Evolutionary conservation across 2,797 vertebrate species (phyloP).

Genomic region (Euphonia xanthogaster): DNA sequence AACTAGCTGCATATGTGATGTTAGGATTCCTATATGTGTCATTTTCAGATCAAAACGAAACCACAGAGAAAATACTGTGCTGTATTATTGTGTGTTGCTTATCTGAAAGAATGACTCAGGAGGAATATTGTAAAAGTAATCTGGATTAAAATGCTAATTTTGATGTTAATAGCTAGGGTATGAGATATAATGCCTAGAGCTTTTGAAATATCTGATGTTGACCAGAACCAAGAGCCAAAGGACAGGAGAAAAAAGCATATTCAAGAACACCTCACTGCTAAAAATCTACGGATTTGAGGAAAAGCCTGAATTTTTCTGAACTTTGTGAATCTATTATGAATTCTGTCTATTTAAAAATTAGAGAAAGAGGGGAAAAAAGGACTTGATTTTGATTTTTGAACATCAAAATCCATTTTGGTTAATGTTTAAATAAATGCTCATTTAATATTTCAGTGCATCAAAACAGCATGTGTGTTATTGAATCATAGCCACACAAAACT

Average conservation of each 20-base stretch:
- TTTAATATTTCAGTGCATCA: neutral
- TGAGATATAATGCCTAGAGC: neutral
- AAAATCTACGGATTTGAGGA: neutral
- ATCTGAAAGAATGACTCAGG: neutral
- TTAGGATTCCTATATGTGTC: neutral
- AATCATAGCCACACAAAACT: neutral
- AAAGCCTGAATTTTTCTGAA: neutral
- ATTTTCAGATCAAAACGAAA: conserved; percentile 5
- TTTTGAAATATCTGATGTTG: neutral
- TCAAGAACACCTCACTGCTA: neutral
- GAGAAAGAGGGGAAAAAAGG: neutral
- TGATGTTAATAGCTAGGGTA: neutral
- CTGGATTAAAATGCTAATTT: neutral
- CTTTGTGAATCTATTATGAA: neutral
- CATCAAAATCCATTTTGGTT: neutral
- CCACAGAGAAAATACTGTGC: neutral
- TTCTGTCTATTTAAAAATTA: neutral
- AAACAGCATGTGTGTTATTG: neutral
- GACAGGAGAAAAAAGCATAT: neutral
- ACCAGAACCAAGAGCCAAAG: neutral
- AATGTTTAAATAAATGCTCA: neutral
- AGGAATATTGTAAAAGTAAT: neutral
- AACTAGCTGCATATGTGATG: neutral
- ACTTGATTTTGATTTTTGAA: neutral
- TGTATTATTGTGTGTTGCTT: neutral